These are phyloP conservation scores for Poeciliopsis retropinna DNA, from an alignment of 2,113 vertebrate genomes.

Conservation along the genomic window DNA sequence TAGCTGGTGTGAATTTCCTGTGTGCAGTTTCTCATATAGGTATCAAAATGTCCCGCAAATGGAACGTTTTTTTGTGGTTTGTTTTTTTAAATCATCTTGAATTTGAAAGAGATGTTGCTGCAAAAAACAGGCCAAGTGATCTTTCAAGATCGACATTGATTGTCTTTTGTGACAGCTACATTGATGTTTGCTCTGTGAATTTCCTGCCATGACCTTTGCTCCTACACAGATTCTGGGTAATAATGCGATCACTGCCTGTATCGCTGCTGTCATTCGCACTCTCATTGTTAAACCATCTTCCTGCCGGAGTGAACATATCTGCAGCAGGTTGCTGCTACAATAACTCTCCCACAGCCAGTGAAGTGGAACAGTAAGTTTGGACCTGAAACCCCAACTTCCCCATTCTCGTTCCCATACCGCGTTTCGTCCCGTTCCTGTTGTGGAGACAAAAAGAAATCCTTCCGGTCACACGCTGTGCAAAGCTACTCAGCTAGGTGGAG, in stretches of 20 bases:
- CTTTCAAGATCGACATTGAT: not conserved
- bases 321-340: constrained; percentile 55
- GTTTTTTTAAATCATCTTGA: not conserved
- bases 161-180: not conserved
- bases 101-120: not conserved
- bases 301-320: constrained; percentile 17
- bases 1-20: not conserved
- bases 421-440: constrained; percentile 57
- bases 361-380: constrained; percentile 57
- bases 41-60: not conserved
- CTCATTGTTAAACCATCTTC: constrained; percentile 27
- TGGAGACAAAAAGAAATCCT: constrained; percentile 64
- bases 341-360: constrained; percentile 71
- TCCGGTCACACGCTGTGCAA: constrained; percentile 79
- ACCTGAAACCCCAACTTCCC: constrained; percentile 65
- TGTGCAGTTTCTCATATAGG: too few species aligned
- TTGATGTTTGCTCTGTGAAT: not conserved
- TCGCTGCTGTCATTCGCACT: not conserved
- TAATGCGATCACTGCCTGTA: not conserved
- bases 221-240: not conserved
- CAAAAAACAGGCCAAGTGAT: not conserved
- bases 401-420: constrained; percentile 61
- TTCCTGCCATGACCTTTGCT: not conserved
- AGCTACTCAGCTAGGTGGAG: constrained; percentile 47
- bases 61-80: too few species aligned